phyloP scores from a whole-genome alignment of 2,113 vertebrate genomes.

The Fregetta grallaria region DNA sequence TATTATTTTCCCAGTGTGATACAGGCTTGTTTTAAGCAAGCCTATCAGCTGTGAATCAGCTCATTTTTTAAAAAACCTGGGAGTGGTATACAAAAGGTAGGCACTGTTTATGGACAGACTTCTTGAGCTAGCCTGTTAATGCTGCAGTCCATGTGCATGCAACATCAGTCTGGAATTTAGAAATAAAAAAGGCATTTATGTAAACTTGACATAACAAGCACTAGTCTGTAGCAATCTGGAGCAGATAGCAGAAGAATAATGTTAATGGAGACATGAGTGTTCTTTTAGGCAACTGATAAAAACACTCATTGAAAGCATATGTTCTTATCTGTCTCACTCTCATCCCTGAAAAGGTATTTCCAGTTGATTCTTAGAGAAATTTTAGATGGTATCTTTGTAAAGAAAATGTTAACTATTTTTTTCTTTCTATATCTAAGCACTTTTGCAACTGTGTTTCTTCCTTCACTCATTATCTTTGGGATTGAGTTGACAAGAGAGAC shows the following conservation, averaged over 20 bases:
- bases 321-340: not conserved
- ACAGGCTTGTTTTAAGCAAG: not conserved
- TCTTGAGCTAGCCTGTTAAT: not conserved
- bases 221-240: not conserved
- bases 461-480: not conserved
- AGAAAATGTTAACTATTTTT: not conserved
- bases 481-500: not conserved
- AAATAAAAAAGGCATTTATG: not conserved
- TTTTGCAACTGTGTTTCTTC: not conserved
- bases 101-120: not conserved
- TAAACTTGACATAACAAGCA: not conserved
- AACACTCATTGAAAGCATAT: not conserved
- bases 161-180: not conserved
- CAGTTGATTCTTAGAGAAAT: not conserved
- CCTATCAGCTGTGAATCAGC: not conserved
- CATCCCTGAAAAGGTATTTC: not conserved
- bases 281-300: slow-evolving; percentile 18
- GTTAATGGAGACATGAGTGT: not conserved
- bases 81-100: not conserved
- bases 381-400: slow-evolving; percentile 16
- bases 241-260: slow-evolving; percentile 32
- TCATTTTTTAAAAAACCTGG: not conserved
- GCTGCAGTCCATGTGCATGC: not conserved
- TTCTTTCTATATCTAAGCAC: not conserved
- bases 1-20: not conserved